Evolutionary conservation across 1,140 invertebrate species (phyloP).

Genomic region (Brachionus calyciflorus): DNA sequence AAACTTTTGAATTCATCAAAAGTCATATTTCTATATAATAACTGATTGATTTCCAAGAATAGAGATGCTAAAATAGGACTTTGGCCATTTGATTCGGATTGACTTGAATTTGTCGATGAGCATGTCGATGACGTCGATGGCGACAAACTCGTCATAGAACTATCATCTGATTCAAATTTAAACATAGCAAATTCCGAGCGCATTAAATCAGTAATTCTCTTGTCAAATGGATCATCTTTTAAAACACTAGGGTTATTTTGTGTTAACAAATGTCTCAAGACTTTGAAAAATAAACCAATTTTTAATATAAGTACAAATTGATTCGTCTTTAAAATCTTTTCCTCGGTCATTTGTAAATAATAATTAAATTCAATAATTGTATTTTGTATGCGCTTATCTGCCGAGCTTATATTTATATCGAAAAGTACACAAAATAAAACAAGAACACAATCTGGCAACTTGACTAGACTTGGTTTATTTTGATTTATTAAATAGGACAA

Average conservation of each 20-base stretch:
- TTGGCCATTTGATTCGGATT: neutral
- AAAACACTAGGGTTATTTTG: neutral
- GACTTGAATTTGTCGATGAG: neutral
- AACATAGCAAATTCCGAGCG: constrained; percentile 36
- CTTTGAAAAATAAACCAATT: constrained; percentile 37
- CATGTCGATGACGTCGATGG: neutral
- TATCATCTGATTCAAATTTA: constrained; percentile 14
- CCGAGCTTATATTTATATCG: constrained; percentile 30
- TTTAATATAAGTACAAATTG: constrained; percentile 14
- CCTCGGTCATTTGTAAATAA: neutral
- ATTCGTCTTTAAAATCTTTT: constrained; percentile 4
- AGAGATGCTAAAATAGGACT: neutral
- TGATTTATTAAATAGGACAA: constrained; percentile 30
- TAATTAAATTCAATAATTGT: neutral
- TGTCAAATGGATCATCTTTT: constrained; percentile 36
- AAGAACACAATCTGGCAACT: constrained; percentile 6
- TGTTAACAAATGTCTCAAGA: neutral
- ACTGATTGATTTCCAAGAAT: neutral
- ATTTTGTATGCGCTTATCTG: neutral
- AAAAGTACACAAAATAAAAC: constrained; percentile 33
- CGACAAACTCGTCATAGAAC: neutral
- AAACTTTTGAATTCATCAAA: neutral
- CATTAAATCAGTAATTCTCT: constrained; percentile 42
- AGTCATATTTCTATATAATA: constrained; percentile 8
- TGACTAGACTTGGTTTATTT: neutral